A percentile compares a stretch with the other conserved stretches of the same genome.
Conservation (phyloP, 1,140 invertebrate species). For the Drosophila tropicalis region DNA sequence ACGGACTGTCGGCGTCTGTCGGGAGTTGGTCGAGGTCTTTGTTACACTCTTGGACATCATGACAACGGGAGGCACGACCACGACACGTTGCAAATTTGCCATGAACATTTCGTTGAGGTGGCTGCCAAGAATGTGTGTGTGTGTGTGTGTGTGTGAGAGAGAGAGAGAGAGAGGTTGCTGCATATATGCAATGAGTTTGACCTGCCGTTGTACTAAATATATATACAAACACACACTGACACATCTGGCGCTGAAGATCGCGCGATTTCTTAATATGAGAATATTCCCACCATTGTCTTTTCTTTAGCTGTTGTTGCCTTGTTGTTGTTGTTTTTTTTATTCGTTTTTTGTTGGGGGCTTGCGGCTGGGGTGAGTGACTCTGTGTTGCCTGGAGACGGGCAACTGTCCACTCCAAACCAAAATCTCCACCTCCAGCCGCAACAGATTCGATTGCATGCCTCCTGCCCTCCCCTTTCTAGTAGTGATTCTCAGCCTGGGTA, state of each 20-base stretch:
- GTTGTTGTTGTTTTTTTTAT: too few relatives aligned
- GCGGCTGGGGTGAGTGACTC: constrained; percentile 46
- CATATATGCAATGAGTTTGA: constrained; percentile 48
- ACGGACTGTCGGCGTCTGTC: neutral
- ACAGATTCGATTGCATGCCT: constrained; percentile 70
- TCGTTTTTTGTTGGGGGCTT: constrained; percentile 2
- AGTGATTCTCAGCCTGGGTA: neutral
- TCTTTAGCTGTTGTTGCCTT: constrained; percentile 9
- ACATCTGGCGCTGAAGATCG: constrained; percentile 79
- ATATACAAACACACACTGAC: constrained; percentile 65
- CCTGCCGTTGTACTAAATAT: constrained; percentile 80
- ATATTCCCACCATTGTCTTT: constrained; percentile 82
- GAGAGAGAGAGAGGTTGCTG: constrained; percentile 38
- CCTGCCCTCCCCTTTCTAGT: neutral
- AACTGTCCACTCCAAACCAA: constrained; percentile 16
- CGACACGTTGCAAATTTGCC: constrained; percentile 81
- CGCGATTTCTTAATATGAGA: constrained; percentile 83
- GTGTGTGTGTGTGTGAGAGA: constrained; percentile 15
- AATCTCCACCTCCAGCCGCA: constrained; percentile 20
- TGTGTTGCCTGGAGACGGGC: constrained; percentile 13
- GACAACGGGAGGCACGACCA: constrained; percentile 77
- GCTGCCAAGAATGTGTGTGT: constrained; percentile 34
- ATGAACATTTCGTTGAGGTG: constrained; percentile 61
- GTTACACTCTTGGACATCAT: constrained; percentile 80
- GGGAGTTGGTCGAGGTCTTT: constrained; percentile 69